Base-by-base conservation (phyloP, 2,888 invertebrate species). In the Trichacis sp. region DNA sequence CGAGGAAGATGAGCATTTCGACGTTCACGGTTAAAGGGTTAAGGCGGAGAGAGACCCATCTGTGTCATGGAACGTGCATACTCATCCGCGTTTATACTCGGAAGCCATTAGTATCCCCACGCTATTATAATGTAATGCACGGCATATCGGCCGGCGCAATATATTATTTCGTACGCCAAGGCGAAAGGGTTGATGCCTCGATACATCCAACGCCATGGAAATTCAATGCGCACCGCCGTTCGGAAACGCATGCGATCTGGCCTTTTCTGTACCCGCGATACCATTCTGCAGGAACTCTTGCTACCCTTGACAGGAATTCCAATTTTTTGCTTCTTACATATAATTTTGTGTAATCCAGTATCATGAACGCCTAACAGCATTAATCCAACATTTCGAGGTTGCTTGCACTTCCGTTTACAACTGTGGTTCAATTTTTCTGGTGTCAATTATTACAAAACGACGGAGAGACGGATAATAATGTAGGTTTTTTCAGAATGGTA, bases 101-200 rank as follows among this genome's bases (percentile, higher is more conserved):
- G 68, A 68, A 75, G 68, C 75, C 75, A 77, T 79, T 79, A 80
- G 76, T 70, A 74, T 72, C 64, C 67, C 64, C 65, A 63, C 55
- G 69, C 71, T 71, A 75, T 76, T 77, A 78, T 74, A 75, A 72
- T 74, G 76, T 78, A 77, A 78, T 76, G 74, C 70, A 69, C 70
- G 72, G 70, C 62, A 56, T 72, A 76, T 71, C 72, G 72, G 64
- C 66, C 69, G 67, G 68, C 59, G 70, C 70, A 69, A 78, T 78
- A 79, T 78, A 75, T 78, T 75, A 79, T 72, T 73, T 68, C 69
- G 60, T 55, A 59, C 61, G 52, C 61, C n/a, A 53, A 68, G 70
- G 65, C 33, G 9, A 33, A 40, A 15, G 15, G 40, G 55, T 43
- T 50, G 24, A 24, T 24, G 40, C 54, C 45, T 40, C 50, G 55